phyloP scores from a whole-genome alignment of 2,113 vertebrate genomes.

The Pterocles burchelli region DNA sequence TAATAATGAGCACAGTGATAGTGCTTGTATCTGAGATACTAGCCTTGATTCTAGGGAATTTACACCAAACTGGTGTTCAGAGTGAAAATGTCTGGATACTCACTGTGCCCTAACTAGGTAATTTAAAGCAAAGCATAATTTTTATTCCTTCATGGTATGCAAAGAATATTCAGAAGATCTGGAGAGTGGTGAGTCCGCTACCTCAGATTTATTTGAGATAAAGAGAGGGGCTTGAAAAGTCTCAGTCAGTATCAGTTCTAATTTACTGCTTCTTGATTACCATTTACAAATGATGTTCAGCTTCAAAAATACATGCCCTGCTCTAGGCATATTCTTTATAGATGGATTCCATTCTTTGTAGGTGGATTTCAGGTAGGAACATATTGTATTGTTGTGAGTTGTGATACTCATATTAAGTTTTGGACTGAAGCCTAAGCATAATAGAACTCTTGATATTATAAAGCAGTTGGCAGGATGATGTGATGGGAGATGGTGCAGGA shows the following conservation, averaged over 20 bases:
- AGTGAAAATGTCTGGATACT: neutral
- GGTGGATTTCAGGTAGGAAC: neutral
- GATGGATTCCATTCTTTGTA: neutral
- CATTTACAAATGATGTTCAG: neutral
- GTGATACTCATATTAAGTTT: neutral
- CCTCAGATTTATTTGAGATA: neutral
- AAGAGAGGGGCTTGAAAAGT: neutral
- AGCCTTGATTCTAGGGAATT: neutral
- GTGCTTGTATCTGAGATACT: neutral
- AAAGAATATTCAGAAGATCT: neutral
- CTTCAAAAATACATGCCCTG: neutral
- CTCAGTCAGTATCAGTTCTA: neutral
- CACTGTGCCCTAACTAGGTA: neutral
- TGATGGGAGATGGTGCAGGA: neutral
- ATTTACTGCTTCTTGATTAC: neutral
- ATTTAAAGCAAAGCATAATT: neutral
- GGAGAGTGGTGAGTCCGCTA: neutral
- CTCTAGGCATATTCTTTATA: neutral
- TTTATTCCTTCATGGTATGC: neutral
- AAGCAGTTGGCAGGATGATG: neutral
- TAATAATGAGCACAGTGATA: neutral
- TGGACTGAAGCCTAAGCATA: neutral
- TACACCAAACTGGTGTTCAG: neutral
- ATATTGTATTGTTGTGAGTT: neutral
- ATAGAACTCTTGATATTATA: neutral